Percentiles rank a stretch among this genome's conserved stretches.
Evolutionary conservation across 2,113 vertebrate species (phyloP).

Genomic region (Arothron firmamentum): DNA sequence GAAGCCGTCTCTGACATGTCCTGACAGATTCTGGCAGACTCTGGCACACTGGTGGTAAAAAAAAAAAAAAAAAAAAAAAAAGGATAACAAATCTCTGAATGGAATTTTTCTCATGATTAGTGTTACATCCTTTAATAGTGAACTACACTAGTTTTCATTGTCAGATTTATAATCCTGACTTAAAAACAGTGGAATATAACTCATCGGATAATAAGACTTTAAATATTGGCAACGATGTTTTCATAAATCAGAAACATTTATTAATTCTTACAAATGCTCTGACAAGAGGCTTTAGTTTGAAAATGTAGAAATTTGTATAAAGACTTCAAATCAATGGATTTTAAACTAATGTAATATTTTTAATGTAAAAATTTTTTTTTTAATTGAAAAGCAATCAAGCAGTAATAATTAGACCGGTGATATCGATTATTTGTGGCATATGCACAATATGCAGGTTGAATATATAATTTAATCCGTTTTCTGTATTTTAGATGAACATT

Average conservation of each 20-base stretch:
- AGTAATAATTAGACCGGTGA: conserved; percentile 5
- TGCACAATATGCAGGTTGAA: not conserved
- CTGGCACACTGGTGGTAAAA: conserved; percentile 24
- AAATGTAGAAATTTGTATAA: too few relatives aligned
- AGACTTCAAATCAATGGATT: too few relatives aligned
- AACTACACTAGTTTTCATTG: conserved; percentile 44
- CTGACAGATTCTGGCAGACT: conserved; percentile 57
- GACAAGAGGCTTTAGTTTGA: too few relatives aligned
- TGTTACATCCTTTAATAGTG: conserved; percentile 47
- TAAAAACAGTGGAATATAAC: conserved; percentile 20
- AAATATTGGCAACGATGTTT: conserved; percentile 28
- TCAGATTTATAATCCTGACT: conserved; percentile 25
- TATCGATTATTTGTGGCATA: not conserved
- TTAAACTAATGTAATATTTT: too few relatives aligned
- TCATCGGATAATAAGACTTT: conserved; percentile 9
- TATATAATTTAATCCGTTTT: not conserved
- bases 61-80: conserved; percentile 16
- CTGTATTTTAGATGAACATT: conserved; percentile 7
- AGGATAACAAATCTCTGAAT: conserved; percentile 47
- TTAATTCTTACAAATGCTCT: too few relatives aligned
- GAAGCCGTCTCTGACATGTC: conserved; percentile 62
- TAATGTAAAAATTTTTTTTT: too few relatives aligned
- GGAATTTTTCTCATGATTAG: conserved; percentile 44
- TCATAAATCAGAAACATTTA: conserved; percentile 16
- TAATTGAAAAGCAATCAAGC: conserved; percentile 26